These are phyloP conservation scores for Ylistrum balloti DNA, from an alignment of 1,140 invertebrate genomes.

Conservation along the genomic window DNA sequence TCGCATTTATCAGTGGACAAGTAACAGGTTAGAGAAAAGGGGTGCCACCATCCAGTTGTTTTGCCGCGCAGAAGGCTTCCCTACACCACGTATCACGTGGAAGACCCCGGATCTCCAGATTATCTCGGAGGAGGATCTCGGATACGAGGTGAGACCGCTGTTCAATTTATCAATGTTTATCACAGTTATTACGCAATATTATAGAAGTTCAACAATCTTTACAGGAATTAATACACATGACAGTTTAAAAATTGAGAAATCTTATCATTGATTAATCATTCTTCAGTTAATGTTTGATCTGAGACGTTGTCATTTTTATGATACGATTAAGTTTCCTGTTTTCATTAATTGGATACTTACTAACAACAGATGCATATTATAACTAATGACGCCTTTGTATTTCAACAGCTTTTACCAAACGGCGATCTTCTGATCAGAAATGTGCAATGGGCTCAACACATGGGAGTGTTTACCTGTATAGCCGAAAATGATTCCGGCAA, in stretches of 20 bases:
- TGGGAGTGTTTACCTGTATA: constrained; percentile 11
- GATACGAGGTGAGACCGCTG: neutral
- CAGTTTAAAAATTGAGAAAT: too few species aligned
- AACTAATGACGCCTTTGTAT: too few species aligned
- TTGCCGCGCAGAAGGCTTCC: neutral
- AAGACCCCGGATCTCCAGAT: neutral
- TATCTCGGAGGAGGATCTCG: neutral
- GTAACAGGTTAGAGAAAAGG: neutral
- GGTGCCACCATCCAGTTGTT: neutral
- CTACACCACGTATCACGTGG: neutral
- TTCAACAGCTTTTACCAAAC: neutral
- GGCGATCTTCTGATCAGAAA: neutral
- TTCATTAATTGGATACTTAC: too few species aligned
- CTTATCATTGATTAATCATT: too few species aligned
- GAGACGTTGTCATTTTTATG: too few species aligned
- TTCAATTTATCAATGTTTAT: too few species aligned
- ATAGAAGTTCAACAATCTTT: too few species aligned
- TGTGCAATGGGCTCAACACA: neutral
- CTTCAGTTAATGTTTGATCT: too few species aligned
- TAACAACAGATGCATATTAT: too few species aligned
- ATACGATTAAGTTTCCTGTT: too few species aligned
- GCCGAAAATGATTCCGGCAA: neutral
- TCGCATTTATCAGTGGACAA: neutral
- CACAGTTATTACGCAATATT: too few species aligned
- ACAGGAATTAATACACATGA: too few species aligned